Evolutionary conservation across 2,888 invertebrate genomes (phyloP).

Genomic region (Apodemia zela): DNA sequence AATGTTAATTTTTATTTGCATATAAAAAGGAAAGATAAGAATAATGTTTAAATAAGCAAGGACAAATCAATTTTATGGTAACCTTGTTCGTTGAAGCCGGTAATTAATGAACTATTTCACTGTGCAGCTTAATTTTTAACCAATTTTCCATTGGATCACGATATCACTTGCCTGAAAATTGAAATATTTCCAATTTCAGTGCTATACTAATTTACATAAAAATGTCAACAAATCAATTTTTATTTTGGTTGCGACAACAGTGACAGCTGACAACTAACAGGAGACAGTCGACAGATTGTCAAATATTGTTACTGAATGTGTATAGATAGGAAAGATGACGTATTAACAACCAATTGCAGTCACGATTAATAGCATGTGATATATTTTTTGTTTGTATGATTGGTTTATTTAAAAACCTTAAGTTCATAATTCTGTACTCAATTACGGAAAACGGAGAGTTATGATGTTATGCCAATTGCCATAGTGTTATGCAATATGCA

Average conservation of each 20-base stretch:
- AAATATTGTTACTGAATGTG: not conserved
- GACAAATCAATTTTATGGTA: constrained; percentile 44
- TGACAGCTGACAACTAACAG: constrained; percentile 30
- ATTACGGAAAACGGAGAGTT: too few relatives aligned
- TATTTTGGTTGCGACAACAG: not conserved
- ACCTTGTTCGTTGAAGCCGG: constrained; percentile 29
- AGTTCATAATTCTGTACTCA: not conserved
- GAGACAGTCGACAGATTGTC: constrained; percentile 13
- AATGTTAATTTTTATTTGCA: constrained; percentile 6
- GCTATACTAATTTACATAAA: constrained; percentile 7
- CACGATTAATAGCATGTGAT: not conserved
- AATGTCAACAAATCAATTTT: constrained; percentile 20
- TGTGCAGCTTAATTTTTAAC: not conserved
- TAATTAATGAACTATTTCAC: not conserved
- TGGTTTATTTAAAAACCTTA: not conserved
- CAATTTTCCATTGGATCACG: not conserved
- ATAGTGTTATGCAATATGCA: too few relatives aligned
- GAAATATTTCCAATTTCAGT: constrained; percentile 12
- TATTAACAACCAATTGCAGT: not conserved
- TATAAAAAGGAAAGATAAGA: constrained; percentile 46
- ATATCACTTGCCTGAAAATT: not conserved
- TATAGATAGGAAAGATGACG: not conserved
- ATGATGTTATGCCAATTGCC: too few relatives aligned
- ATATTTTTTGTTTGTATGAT: not conserved
- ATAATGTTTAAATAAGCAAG: constrained; percentile 40